These are phyloP conservation scores for Notolabrus celidotus DNA, from an alignment of 2,797 vertebrate genomes.

Conservation along the genomic window DNA sequence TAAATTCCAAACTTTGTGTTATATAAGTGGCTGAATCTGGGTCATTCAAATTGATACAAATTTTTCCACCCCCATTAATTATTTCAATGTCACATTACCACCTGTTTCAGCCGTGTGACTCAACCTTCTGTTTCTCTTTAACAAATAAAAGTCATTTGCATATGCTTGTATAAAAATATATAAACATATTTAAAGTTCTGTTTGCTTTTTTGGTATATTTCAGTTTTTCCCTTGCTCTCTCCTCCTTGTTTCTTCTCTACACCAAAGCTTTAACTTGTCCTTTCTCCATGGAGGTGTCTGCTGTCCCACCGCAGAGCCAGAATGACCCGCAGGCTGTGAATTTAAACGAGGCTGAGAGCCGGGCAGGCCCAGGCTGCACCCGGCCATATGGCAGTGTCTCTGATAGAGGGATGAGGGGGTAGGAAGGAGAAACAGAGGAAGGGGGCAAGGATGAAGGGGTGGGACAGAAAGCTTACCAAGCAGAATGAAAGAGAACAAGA, in stretches of 20 bases:
- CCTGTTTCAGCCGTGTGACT: slow-evolving; percentile 58
- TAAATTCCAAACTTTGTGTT: slow-evolving; percentile 23
- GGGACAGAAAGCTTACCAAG: slow-evolving; percentile 59
- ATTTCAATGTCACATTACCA: slow-evolving; percentile 66
- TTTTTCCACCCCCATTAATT: slow-evolving; percentile 42
- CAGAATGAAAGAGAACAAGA: slow-evolving; percentile 56
- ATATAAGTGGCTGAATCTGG: slow-evolving; percentile 36
- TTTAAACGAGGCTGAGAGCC: slow-evolving; percentile 80
- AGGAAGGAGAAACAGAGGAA: slow-evolving; percentile 30
- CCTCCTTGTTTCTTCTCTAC: slow-evolving; percentile 29
- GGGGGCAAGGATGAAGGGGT: slow-evolving; percentile 49
- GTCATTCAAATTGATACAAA: slow-evolving; percentile 61
- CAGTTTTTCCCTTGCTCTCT: slow-evolving; percentile 24
- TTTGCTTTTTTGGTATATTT: too few relatives aligned
- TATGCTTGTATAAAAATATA: slow-evolving; percentile 3
- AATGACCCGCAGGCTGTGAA: slow-evolving; percentile 80
- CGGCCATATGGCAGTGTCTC: slow-evolving; percentile 78
- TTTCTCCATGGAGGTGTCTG: slow-evolving; percentile 50
- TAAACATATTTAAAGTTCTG: slow-evolving; percentile 12
- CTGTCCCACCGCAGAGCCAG: slow-evolving; percentile 60
- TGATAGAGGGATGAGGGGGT: slow-evolving; percentile 50
- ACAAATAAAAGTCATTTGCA: slow-evolving; percentile 20
- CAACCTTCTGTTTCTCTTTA: slow-evolving; percentile 52
- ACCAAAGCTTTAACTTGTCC: slow-evolving; percentile 40
- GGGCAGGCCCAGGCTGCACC: slow-evolving; percentile 66